A percentile compares a stretch with the other conserved stretches of the same genome.
phyloP scores from a whole-genome alignment of 2,113 vertebrate species.

The Anseranas semipalmata region DNA sequence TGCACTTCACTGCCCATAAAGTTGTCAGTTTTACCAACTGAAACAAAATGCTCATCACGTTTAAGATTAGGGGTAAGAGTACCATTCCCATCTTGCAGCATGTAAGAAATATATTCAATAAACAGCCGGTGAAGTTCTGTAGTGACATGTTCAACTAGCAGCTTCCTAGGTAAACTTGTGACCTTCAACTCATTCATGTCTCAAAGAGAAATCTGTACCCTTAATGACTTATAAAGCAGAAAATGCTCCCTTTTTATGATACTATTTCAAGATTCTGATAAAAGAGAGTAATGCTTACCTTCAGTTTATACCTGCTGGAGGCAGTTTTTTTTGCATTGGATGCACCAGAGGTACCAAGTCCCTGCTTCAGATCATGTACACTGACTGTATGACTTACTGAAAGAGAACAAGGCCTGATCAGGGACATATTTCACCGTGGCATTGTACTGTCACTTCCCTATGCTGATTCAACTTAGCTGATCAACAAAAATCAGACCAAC shows the following conservation, averaged over 20 bases:
- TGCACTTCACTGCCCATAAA: neutral
- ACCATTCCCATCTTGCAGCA: neutral
- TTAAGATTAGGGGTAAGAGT: neutral
- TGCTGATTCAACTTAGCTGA: neutral
- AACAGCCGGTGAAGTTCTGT: neutral
- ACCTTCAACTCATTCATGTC: neutral
- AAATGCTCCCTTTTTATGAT: neutral
- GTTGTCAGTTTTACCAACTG: neutral
- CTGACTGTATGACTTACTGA: constrained; percentile 84
- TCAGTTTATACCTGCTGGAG: constrained; percentile 84
- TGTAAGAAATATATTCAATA: neutral
- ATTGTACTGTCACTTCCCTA: neutral
- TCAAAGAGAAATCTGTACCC: neutral
- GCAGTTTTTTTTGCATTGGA: constrained; percentile 58
- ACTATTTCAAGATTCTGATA: neutral
- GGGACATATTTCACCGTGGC: neutral
- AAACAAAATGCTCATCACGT: neutral
- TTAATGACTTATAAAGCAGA: neutral
- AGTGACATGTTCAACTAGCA: neutral
- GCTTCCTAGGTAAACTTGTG: neutral
- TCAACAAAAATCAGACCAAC: neutral
- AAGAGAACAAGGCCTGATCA: neutral
- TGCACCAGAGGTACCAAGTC: constrained; percentile 58
- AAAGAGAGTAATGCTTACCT: constrained; percentile 73
- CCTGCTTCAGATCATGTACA: constrained; percentile 86